These are phyloP conservation scores for Thaleichthys pacificus DNA, from an alignment of 2,797 vertebrate genomes.

Conservation along the genomic window DNA sequence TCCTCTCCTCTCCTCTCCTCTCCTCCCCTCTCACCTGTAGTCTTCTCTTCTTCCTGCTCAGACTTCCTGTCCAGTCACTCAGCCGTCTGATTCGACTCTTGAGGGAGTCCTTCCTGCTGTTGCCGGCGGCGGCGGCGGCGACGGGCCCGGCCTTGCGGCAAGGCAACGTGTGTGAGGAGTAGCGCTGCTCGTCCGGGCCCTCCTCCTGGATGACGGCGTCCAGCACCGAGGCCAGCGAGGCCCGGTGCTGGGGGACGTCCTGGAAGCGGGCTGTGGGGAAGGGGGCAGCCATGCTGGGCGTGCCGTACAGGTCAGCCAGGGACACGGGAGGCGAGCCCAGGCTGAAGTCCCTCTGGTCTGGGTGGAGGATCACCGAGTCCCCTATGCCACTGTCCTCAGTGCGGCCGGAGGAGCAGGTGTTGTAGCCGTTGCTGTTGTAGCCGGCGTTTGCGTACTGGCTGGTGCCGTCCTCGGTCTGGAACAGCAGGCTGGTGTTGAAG, in stretches of 20 bases:
- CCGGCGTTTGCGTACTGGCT: constrained; percentile 18
- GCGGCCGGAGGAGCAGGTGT: constrained; percentile 55
- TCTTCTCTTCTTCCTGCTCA: constrained; percentile 90
- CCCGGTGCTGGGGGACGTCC: constrained; percentile 59
- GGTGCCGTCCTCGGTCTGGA: constrained; percentile 18
- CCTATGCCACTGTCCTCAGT: constrained; percentile 71
- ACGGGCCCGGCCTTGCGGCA: constrained; percentile 75
- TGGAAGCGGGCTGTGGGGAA: constrained; percentile 68
- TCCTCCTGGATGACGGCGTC: constrained; percentile 63
- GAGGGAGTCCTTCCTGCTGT: constrained; percentile 83
- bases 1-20: constrained; percentile 24
- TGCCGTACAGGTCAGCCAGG: constrained; percentile 69
- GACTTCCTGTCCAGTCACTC: constrained; percentile 94
- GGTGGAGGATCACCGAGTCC: constrained; percentile 57
- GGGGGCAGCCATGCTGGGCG: constrained; percentile 64
- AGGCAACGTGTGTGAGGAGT: constrained; percentile 81
- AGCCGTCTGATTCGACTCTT: constrained; percentile 89
- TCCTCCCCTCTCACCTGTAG: constrained; percentile 79
- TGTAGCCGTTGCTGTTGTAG: constrained; percentile 35
- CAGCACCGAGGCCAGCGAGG: constrained; percentile 74
- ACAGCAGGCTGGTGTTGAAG: constrained; percentile 38
- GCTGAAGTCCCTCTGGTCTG: constrained; percentile 68
- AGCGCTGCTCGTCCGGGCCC: constrained; percentile 53
- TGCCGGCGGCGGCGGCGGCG: constrained; percentile 25
- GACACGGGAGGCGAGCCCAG: constrained; percentile 74